phyloP scores from a whole-genome alignment of 2,888 invertebrate species.

The Tipula lateralis region DNA sequence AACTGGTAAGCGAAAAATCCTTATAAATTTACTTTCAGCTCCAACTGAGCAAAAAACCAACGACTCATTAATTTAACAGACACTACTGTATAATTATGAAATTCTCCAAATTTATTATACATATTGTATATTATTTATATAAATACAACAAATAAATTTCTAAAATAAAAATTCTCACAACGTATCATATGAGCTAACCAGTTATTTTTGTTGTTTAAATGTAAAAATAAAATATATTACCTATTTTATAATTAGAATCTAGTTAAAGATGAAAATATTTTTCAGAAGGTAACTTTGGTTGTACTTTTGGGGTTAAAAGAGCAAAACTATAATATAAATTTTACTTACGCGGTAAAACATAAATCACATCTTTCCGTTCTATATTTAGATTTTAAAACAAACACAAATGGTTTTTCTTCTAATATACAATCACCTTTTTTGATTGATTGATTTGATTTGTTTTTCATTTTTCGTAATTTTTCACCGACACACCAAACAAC shows the following conservation, averaged over 20 bases:
- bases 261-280: neutral
- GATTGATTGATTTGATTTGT: conserved; percentile 50
- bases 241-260: conserved; percentile 6
- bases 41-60: too few relatives aligned
- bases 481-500: neutral
- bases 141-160: too few relatives aligned
- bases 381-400: conserved; percentile 64
- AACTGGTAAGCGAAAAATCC: too few relatives aligned
- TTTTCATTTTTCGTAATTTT: conserved; percentile 37
- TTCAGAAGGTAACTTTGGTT: neutral
- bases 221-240: neutral
- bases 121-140: too few relatives aligned
- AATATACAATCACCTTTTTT: conserved; percentile 64
- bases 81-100: too few relatives aligned
- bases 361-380: conserved; percentile 68
- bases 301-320: neutral
- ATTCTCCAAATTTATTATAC: too few relatives aligned
- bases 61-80: too few relatives aligned
- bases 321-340: conserved; percentile 6
- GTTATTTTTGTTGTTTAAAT: neutral
- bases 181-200: too few relatives aligned
- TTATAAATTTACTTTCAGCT: too few relatives aligned
- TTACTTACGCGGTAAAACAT: conserved; percentile 66
- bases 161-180: too few relatives aligned
- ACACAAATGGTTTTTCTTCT: conserved; percentile 71